Evolutionary conservation across 2,888 invertebrate species (phyloP).

Genomic region (Hypomecis atomaria): DNA sequence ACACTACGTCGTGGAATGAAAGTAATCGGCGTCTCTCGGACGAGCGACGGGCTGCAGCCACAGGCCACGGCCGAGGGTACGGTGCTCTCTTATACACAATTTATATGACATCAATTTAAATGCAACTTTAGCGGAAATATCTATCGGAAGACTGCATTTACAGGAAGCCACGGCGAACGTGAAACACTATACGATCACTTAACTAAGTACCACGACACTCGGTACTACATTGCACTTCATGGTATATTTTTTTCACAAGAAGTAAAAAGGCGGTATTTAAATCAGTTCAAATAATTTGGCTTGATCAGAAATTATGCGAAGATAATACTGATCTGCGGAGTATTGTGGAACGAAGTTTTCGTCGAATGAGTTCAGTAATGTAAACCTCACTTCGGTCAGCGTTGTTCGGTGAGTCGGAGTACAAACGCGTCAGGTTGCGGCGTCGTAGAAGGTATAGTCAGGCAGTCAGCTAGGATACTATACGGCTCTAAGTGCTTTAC

Average conservation of each 20-base stretch:
- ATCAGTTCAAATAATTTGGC: conserved; percentile 82
- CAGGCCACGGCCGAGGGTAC: conserved; percentile 41
- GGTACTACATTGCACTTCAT: conserved; percentile 76
- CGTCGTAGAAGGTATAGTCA: conserved; percentile 50
- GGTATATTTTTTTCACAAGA: conserved; percentile 71
- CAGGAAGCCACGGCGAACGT: conserved; percentile 81
- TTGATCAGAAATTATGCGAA: conserved; percentile 71
- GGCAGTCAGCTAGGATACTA: conserved; percentile 63
- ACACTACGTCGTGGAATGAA: conserved; percentile 67
- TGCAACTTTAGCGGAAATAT: conserved; percentile 79
- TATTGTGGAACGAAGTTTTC: conserved; percentile 63
- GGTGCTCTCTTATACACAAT: conserved; percentile 50
- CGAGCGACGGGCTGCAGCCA: conserved; percentile 38
- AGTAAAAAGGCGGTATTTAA: conserved; percentile 76
- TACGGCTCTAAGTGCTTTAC: conserved; percentile 52
- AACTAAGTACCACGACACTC: conserved; percentile 75
- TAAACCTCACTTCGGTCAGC: conserved; percentile 66
- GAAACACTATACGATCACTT: conserved; percentile 78
- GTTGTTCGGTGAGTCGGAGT: conserved; percentile 56
- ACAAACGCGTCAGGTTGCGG: conserved; percentile 28
- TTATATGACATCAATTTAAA: conserved; percentile 72
- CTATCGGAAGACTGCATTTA: conserved; percentile 84
- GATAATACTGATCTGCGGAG: conserved; percentile 76
- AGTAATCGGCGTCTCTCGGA: conserved; percentile 47
- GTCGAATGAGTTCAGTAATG: conserved; percentile 58